A percentile compares a stretch with the other conserved stretches of the same genome.
Evolutionary conservation across 2,888 invertebrate genomes (phyloP).

Genomic region (Diaphora mendica): DNA sequence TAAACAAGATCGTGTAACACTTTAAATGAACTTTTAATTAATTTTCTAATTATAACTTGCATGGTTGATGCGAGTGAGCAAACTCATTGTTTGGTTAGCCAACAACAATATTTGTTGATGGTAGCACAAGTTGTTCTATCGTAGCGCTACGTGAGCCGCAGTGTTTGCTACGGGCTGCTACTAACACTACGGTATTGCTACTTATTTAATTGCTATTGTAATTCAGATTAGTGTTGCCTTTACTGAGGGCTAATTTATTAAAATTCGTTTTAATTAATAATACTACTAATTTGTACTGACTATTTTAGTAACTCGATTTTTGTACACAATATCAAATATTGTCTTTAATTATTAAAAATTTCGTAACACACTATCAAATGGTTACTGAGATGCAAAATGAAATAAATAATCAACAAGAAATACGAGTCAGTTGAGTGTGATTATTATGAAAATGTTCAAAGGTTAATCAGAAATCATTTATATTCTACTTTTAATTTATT

Average conservation of each 20-base stretch:
- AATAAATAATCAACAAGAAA: neutral
- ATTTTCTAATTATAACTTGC: slow-evolving; percentile 58
- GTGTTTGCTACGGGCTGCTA: slow-evolving; percentile 42
- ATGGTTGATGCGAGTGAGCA: slow-evolving; percentile 34
- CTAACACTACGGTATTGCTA: slow-evolving; percentile 35
- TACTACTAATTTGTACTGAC: neutral
- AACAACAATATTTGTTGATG: slow-evolving; percentile 69
- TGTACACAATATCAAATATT: neutral
- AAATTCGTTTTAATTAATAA: neutral
- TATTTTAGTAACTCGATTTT: neutral
- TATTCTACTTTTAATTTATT: neutral
- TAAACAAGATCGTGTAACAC: slow-evolving; percentile 32
- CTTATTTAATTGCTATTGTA: too few relatives aligned
- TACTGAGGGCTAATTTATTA: neutral
- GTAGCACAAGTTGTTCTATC: slow-evolving; percentile 59
- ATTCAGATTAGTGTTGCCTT: neutral
- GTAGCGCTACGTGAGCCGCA: slow-evolving; percentile 40
- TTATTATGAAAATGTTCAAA: neutral
- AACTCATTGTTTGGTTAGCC: slow-evolving; percentile 62
- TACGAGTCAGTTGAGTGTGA: neutral
- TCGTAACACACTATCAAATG: too few relatives aligned
- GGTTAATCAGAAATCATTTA: neutral
- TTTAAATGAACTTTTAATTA: slow-evolving; percentile 58
- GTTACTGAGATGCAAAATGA: too few relatives aligned
- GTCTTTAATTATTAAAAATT: too few relatives aligned